A percentile compares a stretch with the other conserved stretches of the same genome.
phyloP scores from a whole-genome alignment of 2,113 vertebrate genomes.

The Lepus europaeus region DNA sequence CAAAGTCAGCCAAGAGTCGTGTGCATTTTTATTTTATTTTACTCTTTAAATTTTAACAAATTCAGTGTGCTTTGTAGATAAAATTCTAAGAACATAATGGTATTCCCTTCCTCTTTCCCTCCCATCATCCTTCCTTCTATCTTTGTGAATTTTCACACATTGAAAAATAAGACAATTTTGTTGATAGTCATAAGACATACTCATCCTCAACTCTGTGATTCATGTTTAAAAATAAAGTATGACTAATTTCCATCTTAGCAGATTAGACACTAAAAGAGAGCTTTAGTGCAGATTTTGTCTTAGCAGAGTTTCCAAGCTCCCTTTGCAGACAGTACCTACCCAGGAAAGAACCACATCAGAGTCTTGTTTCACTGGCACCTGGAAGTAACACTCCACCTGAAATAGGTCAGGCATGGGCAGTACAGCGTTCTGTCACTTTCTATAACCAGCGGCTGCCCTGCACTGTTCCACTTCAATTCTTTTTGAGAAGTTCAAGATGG shows the following conservation, averaged over 20 bases:
- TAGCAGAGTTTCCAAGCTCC: not conserved
- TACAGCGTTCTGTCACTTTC: not conserved
- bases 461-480: not conserved
- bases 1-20: not conserved
- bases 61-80: too few relatives aligned
- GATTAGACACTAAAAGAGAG: not conserved
- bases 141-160: not conserved
- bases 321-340: not conserved
- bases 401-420: not conserved
- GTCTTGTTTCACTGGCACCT: not conserved
- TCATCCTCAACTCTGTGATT: not conserved
- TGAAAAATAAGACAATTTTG: not conserved
- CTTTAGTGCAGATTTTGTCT: not conserved
- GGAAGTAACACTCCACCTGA: not conserved
- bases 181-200: not conserved
- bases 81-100: too few relatives aligned
- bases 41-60: too few relatives aligned
- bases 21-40: not conserved
- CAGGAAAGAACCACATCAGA: not conserved
- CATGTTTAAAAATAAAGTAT: constrained; percentile 10
- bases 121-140: too few relatives aligned
- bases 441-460: not conserved
- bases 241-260: not conserved
- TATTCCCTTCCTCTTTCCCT: too few relatives aligned
- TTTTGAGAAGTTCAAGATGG: constrained; percentile 23